Evolutionary conservation across 2,113 vertebrate species (phyloP), one percentile per base, ranked within the genome.

Genomic region (Urocynchramus pylzowi): DNA sequence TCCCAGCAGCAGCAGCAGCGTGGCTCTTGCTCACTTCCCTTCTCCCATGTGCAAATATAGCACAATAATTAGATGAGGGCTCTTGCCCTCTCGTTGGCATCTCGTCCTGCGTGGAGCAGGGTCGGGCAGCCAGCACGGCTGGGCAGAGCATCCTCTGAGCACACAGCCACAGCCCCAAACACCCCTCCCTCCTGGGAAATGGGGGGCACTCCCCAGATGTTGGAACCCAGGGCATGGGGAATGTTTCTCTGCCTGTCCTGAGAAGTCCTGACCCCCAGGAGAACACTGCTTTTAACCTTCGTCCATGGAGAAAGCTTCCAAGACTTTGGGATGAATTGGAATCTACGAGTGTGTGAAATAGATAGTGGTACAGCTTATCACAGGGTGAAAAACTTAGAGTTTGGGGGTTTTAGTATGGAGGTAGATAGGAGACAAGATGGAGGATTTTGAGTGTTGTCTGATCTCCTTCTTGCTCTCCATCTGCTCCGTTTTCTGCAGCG

Each of bases 81-180:
- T 85, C 52, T 79, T 91, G 61, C 77, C 79, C 87, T 92, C 88
- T 90, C 37, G 21, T 87, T 74, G 39, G 42, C 73, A 84, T 83
- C 95, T 74, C 4, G 19, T 71, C 42, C 81, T 68, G 84, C 20
- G 4, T 8, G 67, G 44, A 39, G 41, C 61, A 37, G 16, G 13
- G 52, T 82, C 54, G 27, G 70, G 42, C 47, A 84, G 79, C 19
- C 2, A 2, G 75, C 89, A 42, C 1, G 0, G 67, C 63, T 33
- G 70, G 67, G 85, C 61, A 50, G 74, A 89, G 86, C 69, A 87
- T 64, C 57, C 77, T 41, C 44, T 26, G 67, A n/a, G 54, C 56
- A 30, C 56, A 56, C 18, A 42, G 61, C 70, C 27, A n/a, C 77
- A 37, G 41, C 73, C 41, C 8, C 1, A 57, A 42, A 24, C 17